Conservation (phyloP, 1,140 invertebrate genomes). For the Propsilocerus akamusi region DNA sequence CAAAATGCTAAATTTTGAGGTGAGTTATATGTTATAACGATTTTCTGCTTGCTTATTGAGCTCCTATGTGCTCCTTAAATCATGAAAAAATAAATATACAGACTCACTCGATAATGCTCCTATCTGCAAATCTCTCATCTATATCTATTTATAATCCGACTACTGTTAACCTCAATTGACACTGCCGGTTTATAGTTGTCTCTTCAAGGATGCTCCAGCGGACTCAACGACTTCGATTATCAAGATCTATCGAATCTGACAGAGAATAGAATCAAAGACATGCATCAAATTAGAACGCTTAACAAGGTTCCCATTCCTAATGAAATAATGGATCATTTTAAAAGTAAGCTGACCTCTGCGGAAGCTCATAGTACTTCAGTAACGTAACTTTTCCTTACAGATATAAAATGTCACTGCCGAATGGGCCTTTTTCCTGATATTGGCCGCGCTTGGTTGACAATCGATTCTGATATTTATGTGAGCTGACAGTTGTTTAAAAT, state of each 20-base stretch:
- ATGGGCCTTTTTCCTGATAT: slow-evolving; percentile 96
- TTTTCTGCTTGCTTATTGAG: neutral
- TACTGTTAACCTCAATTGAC: neutral
- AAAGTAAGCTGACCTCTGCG: slow-evolving; percentile 39
- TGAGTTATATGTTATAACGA: neutral
- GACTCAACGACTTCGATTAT: slow-evolving; percentile 79
- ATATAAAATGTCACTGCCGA: slow-evolving; percentile 84
- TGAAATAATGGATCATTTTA: slow-evolving; percentile 85
- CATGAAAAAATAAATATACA: neutral
- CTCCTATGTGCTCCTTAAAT: neutral
- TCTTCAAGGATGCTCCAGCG: slow-evolving; percentile 33
- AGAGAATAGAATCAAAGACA: slow-evolving; percentile 35
- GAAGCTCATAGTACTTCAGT: slow-evolving; percentile 8
- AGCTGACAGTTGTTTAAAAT: neutral
- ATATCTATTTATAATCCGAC: neutral
- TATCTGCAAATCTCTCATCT: too few species aligned
- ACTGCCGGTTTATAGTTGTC: neutral
- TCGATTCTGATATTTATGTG: slow-evolving; percentile 95
- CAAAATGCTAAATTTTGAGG: neutral
- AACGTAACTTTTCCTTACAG: slow-evolving; percentile 27
- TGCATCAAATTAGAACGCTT: slow-evolving; percentile 60
- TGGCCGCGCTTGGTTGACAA: slow-evolving; percentile 86
- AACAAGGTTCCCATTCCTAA: slow-evolving; percentile 76
- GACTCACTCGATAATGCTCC: too few species aligned
- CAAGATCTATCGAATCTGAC: slow-evolving; percentile 49